Conservation (phyloP, 1,140 invertebrate species). For the Teleopsis dalmanni region DNA sequence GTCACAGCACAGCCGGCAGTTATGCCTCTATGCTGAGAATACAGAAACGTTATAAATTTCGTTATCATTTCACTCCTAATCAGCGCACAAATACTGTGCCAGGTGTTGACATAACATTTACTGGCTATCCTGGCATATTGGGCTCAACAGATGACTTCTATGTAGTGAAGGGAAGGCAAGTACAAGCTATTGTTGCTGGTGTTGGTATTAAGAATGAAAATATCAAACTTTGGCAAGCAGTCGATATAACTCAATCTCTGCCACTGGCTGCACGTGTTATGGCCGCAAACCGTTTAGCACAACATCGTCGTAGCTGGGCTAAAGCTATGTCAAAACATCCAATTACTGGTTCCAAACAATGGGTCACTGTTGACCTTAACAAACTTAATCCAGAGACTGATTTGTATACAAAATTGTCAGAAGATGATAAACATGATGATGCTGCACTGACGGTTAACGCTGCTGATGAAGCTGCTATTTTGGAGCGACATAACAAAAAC, state of each 20-base stretch:
- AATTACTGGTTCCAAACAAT: constrained; percentile 83
- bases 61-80: constrained; percentile 57
- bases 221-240: constrained; percentile 47
- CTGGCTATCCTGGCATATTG: constrained; percentile 81
- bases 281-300: constrained; percentile 76
- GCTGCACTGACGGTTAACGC: constrained; percentile 49
- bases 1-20: constrained; percentile 53
- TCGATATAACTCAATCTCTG: constrained; percentile 53
- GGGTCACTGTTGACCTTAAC: constrained; percentile 73
- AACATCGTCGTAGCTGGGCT: constrained; percentile 64
- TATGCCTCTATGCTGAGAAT: constrained; percentile 83
- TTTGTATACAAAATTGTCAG: constrained; percentile 23
- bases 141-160: constrained; percentile 88
- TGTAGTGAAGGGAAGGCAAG: constrained; percentile 48
- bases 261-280: constrained; percentile 73
- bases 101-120: constrained; percentile 65
- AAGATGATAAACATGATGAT: constrained; percentile 33
- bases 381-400: constrained; percentile 36
- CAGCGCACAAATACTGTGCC: constrained; percentile 55
- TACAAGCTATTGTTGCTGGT: constrained; percentile 52
- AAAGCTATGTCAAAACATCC: constrained; percentile 57
- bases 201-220: constrained; percentile 53
- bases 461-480: constrained; percentile 32
- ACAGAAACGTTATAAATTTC: constrained; percentile 82
- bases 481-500: constrained; percentile 41